Percentiles rank a stretch among this genome's conserved stretches.
Evolutionary conservation across 1,140 invertebrate species (phyloP).

Genomic region (Adoxophyes honmai): DNA sequence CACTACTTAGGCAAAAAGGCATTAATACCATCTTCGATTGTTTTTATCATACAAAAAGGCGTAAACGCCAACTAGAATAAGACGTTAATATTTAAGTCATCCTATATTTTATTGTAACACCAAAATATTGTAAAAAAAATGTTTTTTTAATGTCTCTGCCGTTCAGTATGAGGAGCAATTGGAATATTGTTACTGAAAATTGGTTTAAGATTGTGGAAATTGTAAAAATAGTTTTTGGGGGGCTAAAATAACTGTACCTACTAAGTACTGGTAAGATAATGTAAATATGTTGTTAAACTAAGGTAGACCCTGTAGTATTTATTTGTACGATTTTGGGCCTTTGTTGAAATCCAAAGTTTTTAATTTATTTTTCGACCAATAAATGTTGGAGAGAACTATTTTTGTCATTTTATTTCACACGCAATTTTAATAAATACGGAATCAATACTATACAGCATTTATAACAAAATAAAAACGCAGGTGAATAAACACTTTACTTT

Average conservation of each 20-base stretch:
- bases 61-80: no score
- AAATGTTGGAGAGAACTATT: constrained; percentile 73
- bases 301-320: constrained; percentile 71
- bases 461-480: no score
- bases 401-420: constrained; percentile 37
- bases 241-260: constrained; percentile 58
- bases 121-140: no score
- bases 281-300: constrained; percentile 71
- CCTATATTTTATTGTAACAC: no score
- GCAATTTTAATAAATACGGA: no score
- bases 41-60: no score
- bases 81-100: no score
- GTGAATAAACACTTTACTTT: no score
- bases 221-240: constrained; percentile 56
- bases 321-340: constrained; percentile 72
- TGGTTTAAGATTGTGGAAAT: constrained; percentile 29
- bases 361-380: constrained; percentile 77
- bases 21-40: no score
- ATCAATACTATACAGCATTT: no score
- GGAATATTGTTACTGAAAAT: constrained; percentile 23
- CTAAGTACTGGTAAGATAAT: constrained; percentile 45
- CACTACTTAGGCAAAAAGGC: no score
- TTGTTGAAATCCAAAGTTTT: constrained; percentile 75
- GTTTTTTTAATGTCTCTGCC: constrained; percentile 25
- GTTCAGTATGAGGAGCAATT: constrained; percentile 15